A percentile compares a stretch with the other conserved stretches of the same genome.
Evolutionary conservation across 2,797 vertebrate genomes (phyloP).

Genomic region (Lutjanus argentimaculatus): DNA sequence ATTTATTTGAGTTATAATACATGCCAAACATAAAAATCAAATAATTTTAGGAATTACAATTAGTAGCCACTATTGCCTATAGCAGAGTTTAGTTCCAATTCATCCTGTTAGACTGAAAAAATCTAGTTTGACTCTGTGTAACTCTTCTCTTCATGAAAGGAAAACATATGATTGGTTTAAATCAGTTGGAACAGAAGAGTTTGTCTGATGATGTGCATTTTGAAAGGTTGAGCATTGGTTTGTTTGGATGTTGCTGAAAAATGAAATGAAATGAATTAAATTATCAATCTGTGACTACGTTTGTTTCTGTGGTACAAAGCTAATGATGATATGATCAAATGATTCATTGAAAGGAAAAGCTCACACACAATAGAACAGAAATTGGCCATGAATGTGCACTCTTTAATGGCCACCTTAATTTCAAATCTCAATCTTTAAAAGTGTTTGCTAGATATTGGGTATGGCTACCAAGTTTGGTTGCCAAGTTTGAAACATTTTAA

Average conservation of each 20-base stretch:
- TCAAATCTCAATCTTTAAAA: too few species aligned
- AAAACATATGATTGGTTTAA: neutral
- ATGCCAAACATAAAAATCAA: conserved; percentile 15
- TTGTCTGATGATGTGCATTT: neutral
- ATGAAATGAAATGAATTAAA: conserved; percentile 32
- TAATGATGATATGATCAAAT: neutral
- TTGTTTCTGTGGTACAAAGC: neutral
- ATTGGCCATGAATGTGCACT: neutral
- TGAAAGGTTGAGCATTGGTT: conserved; percentile 10
- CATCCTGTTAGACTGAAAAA: neutral
- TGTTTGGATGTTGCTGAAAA: conserved; percentile 14
- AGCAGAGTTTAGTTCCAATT: neutral
- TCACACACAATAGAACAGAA: too few species aligned
- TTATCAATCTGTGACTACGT: conserved; percentile 18
- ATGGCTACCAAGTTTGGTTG: too few species aligned
- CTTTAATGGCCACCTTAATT: neutral
- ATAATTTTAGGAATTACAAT: neutral
- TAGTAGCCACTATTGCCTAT: neutral
- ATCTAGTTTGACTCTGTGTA: neutral
- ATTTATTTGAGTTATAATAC: neutral
- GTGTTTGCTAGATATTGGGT: too few species aligned
- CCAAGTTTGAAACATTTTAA: too few species aligned
- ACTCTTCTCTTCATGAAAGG: neutral
- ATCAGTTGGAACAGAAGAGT: neutral
- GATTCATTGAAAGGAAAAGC: neutral